Base-by-base conservation (phyloP, 1,140 invertebrate species). In the Heliconius melpomene region DNA sequence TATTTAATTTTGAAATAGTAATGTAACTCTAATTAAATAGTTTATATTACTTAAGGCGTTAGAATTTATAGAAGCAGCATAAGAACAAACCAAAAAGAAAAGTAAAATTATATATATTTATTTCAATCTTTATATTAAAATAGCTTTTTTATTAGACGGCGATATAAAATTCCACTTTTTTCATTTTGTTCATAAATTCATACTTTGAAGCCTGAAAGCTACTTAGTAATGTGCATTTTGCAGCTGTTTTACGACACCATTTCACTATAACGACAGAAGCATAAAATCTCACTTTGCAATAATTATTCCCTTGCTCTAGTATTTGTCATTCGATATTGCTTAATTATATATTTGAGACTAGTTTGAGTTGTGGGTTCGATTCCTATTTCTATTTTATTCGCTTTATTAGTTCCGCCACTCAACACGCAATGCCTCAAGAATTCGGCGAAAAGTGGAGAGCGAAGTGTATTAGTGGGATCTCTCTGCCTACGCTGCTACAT, bases 161-260 rank as follows among this genome's bases (percentile, higher is more conserved):
- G 5, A 26, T 29, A 66, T 66, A 66, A 66, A 66, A 29, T 29
- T 29, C 26, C 5, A 29, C 1, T 16, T 66, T 26, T 66, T 66
- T 66, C 60, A 66, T 29, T 11, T 26, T 3, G n/a, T 29, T 26
- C 26, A 29, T 66, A 66, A 66, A 66, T 66, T 66, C 26, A 66
- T 66, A 66, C 60, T 66, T 66, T 66, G 60, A 66, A 52, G 7
- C 50, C 20, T 52, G 18, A 52, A 66, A 29, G 60, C 60, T 66
- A 66, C 60, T 66, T 66, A 16, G 60, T 66, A 66, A 66, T 29
- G 60, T 29, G 26, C 60, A 66, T 66, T 66, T 66, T 66, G 60
- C 60, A 66, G 60, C 26, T 18, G 60, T 66, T 66, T 66, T 66
- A 66, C 23, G 60, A 66, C 26, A 66, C 23, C 26, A 66, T 66